Conservation (phyloP, 92 coral and sea anemone species). For the Zoanthus solanderi region DNA sequence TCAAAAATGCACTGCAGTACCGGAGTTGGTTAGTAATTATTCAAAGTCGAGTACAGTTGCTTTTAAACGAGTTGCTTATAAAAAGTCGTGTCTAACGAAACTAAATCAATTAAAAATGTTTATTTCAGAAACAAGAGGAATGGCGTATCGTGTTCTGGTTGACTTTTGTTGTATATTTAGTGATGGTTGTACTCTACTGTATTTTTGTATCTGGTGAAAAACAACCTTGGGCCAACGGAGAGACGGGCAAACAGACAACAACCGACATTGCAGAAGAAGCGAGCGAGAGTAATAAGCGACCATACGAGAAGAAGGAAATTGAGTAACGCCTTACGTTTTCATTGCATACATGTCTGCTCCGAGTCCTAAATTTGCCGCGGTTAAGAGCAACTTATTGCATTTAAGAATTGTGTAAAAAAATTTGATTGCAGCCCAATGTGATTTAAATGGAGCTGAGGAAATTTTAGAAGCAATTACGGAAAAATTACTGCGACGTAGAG, state of each 20-base stretch:
- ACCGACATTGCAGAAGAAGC: slow-evolving; percentile 32
- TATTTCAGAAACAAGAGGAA: slow-evolving; percentile 79
- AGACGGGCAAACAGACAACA: background rate
- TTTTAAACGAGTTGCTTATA: background rate
- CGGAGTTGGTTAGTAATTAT: too few relatives aligned
- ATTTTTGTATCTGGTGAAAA: slow-evolving; percentile 80
- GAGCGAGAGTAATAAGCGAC: background rate
- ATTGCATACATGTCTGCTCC: background rate
- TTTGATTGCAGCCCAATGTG: too few relatives aligned
- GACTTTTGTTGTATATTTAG: slow-evolving; percentile 68
- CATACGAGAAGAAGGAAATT: background rate
- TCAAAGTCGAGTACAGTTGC: too few relatives aligned
- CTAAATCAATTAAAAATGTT: background rate
- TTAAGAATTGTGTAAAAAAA: too few relatives aligned
- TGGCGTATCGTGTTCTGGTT: slow-evolving; percentile 94
- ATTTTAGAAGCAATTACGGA: too few relatives aligned
- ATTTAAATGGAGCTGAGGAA: too few relatives aligned
- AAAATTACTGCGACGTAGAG: too few relatives aligned
- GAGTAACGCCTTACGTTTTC: background rate
- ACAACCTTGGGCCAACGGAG: slow-evolving; percentile 87
- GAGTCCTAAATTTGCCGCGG: too few relatives aligned
- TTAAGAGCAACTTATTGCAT: too few relatives aligned
- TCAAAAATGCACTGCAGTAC: too few relatives aligned
- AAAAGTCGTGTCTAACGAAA: background rate
- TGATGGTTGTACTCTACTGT: slow-evolving; percentile 77